Percentiles rank a stretch among this genome's conserved stretches.
phyloP scores from a whole-genome alignment of 2,797 vertebrate species.

The Gambelia wislizenii region DNA sequence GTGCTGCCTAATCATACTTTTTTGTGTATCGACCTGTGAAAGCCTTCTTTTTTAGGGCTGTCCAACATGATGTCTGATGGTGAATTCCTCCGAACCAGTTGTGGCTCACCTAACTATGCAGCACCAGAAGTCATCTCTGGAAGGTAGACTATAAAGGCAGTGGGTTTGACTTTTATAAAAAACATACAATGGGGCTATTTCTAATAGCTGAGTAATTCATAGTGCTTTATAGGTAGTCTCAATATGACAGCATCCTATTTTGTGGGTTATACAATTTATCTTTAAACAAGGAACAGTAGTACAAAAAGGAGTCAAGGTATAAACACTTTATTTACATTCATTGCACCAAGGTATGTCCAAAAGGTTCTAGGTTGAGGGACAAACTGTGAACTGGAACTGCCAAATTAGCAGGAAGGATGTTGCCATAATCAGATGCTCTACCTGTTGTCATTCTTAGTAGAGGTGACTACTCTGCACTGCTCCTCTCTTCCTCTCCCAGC shows the following conservation, averaged over 20 bases:
- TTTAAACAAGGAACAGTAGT: background rate
- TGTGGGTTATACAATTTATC: background rate
- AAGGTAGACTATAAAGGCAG: conserved; percentile 82
- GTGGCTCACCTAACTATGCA: conserved; percentile 98
- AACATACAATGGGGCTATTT: background rate
- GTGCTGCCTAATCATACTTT: background rate
- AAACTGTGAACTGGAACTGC: background rate
- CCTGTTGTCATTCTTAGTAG: background rate
- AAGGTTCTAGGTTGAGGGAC: background rate
- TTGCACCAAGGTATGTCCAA: background rate
- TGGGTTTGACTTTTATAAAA: conserved; percentile 12
- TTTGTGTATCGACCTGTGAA: background rate
- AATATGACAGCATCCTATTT: background rate
- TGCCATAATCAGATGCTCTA: background rate
- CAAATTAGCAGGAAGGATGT: background rate
- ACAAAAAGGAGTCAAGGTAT: background rate
- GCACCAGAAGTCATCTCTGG: conserved; percentile 99
- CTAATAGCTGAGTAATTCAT: background rate
- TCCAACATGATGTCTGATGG: conserved; percentile 99
- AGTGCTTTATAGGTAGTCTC: background rate
- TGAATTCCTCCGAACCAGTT: conserved; percentile 97
- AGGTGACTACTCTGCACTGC: background rate
- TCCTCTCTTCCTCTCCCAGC: background rate
- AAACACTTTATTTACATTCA: background rate
- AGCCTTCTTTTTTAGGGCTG: conserved; percentile 81